Conservation (phyloP, 2,888 invertebrate genomes). For the Nephrotoma appendiculata region DNA sequence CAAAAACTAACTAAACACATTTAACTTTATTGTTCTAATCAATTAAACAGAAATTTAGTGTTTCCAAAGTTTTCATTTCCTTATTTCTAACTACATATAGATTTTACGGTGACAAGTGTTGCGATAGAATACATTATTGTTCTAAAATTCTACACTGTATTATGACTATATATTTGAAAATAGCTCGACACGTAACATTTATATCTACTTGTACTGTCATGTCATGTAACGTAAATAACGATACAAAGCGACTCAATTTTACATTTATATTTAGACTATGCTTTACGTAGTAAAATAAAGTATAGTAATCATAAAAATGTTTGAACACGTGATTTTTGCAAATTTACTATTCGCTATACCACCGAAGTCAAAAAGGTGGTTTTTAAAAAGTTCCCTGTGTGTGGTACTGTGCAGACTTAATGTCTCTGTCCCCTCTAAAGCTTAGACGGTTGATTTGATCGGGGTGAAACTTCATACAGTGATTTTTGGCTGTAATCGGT, state of each 20-base stretch:
- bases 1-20: not conserved
- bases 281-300: not conserved
- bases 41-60: not conserved
- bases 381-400: too few relatives aligned
- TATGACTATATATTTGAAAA: not conserved
- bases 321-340: not conserved
- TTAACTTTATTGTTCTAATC: not conserved
- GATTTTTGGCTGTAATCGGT: too few relatives aligned
- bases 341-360: too few relatives aligned
- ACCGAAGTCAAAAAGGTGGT: too few relatives aligned
- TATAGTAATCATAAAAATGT: not conserved
- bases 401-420: too few relatives aligned
- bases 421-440: too few relatives aligned
- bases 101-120: not conserved
- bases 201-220: not conserved
- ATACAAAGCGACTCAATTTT: not conserved
- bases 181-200: not conserved
- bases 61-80: not conserved
- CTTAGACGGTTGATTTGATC: too few relatives aligned
- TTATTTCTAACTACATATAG: not conserved
- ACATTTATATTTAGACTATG: not conserved
- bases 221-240: not conserved
- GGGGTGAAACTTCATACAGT: too few relatives aligned
- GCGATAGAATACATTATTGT: not conserved
- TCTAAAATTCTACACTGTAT: not conserved